Percentiles rank a stretch among this genome's conserved stretches.
These are phyloP conservation scores for Phlogophora meticulosa DNA, from an alignment of 2,888 invertebrate genomes.

Conservation along the genomic window DNA sequence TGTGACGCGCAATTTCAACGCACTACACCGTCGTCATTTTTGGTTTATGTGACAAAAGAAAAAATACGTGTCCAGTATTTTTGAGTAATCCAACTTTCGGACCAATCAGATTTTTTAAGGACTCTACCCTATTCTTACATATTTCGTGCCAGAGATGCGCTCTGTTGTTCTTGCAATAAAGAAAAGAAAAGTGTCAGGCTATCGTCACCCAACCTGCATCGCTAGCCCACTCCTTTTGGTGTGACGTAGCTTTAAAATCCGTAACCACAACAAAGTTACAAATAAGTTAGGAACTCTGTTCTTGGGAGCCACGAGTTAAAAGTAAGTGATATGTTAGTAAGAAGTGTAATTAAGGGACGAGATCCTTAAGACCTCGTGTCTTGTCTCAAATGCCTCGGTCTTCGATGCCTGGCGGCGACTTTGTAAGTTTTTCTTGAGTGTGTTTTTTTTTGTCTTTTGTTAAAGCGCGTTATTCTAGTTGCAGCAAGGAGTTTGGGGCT, in stretches of 20 bases:
- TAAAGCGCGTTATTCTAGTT: slow-evolving; percentile 23
- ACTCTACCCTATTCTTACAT: too few species aligned
- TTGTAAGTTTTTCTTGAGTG: slow-evolving; percentile 7
- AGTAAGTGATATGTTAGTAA: slow-evolving; percentile 48
- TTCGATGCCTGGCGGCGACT: slow-evolving; percentile 36
- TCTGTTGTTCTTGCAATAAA: too few species aligned
- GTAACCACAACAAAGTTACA: slow-evolving; percentile 15
- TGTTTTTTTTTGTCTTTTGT: slow-evolving; percentile 8
- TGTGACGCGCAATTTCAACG: too few species aligned
- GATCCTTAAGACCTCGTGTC: slow-evolving; percentile 42
- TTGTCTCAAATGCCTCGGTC: slow-evolving; percentile 44
- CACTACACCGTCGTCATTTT: too few species aligned
- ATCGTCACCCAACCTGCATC: too few species aligned
- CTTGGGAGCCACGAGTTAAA: slow-evolving; percentile 29
- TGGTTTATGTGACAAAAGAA: too few species aligned
- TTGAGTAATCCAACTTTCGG: too few species aligned
- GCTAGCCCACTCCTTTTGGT: background rate
- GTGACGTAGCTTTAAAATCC: background rate
- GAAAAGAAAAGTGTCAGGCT: too few species aligned
- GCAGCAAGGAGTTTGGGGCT: slow-evolving; percentile 4
- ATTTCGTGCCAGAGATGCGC: too few species aligned
- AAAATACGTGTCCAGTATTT: too few species aligned
- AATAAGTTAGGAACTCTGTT: slow-evolving; percentile 25
- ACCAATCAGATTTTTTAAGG: too few species aligned
- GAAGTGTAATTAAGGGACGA: slow-evolving; percentile 58